Conservation (phyloP, 1,140 invertebrate species). For the Hermetia illucens region DNA sequence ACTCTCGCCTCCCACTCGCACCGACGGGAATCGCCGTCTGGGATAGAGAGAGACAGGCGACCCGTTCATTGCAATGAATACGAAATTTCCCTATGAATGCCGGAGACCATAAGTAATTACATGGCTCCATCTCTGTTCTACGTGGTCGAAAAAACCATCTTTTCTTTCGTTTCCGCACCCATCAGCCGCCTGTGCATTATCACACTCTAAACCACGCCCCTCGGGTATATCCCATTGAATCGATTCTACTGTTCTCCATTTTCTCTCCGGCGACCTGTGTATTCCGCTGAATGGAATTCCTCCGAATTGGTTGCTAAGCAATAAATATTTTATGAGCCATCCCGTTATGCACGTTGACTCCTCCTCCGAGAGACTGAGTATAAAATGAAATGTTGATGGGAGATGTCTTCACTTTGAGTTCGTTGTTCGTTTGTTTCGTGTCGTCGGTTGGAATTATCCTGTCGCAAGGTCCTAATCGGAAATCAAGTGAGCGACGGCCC, state of each 20-base stretch:
- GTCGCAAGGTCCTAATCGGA: not conserved
- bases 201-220: not conserved
- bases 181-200: not conserved
- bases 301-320: not conserved
- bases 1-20: slow-evolving; percentile 20
- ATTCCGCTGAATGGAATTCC: too few species aligned
- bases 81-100: slow-evolving; percentile 14
- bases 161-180: not conserved
- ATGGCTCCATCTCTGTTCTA: not conserved
- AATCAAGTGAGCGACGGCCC: not conserved
- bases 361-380: too few species aligned
- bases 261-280: too few species aligned
- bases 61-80: slow-evolving; percentile 32
- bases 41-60: slow-evolving; percentile 28
- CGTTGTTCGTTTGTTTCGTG: too few species aligned
- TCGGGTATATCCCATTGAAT: not conserved
- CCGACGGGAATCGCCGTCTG: slow-evolving; percentile 13
- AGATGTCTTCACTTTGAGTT: too few species aligned
- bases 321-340: too few species aligned
- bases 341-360: too few species aligned
- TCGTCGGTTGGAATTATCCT: too few species aligned
- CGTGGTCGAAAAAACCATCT: not conserved
- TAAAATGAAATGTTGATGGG: too few species aligned
- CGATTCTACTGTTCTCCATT: not conserved
- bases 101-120: not conserved